Base-by-base conservation (phyloP, 1,140 invertebrate species). In the Megalopta genalis region DNA sequence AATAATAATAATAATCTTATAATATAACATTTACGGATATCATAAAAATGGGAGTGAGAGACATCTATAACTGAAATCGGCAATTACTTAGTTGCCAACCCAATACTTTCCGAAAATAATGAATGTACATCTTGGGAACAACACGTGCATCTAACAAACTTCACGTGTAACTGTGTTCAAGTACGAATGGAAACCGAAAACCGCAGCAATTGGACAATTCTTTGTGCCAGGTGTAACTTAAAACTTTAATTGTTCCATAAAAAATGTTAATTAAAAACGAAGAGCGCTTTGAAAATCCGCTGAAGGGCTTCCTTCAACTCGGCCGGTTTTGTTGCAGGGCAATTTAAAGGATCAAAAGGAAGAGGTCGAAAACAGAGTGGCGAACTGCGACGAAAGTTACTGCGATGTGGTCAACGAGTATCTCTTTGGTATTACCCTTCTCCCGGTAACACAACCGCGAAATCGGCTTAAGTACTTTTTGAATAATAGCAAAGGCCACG, bases 401-500 rank as follows among this genome's bases (percentile, higher is more conserved):
- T 63, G 70, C n/a, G 23, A 68, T 52, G 23, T 85, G 71, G 84
- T 81, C 80, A 69, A 39, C 59, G 65, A 75, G 60, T 67, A 77
- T 66, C 69, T 73, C 71, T 86, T 82, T 71, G 65, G 65, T 68
- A 77, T 85, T 85, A 78, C 37, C 49, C 52, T 81, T 27, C 65
- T 46, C 32, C 42, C 12, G 54, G 60, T 65, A 75, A 76, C 52
- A 73, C 69, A 77, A 74, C 79, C 68, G 54, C 75, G 72, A 87
- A 88, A 90, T 90, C 86, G 83, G 88, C 87, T 90, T 88, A 88
- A 79, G 77, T 86, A 87, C 85, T 87, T 90, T 87, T 86, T 81
- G 80, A 88, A 86, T 88, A 86, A 87, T 82, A 86, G 83, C 78
- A 71, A 76, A 75, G 59, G 80, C 57, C 73, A 60, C 46, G 59